A percentile compares a stretch with the other conserved stretches of the same genome.
These are phyloP conservation scores for Maccullochella peelii DNA, from an alignment of 2,113 vertebrate genomes.

Conservation along the genomic window DNA sequence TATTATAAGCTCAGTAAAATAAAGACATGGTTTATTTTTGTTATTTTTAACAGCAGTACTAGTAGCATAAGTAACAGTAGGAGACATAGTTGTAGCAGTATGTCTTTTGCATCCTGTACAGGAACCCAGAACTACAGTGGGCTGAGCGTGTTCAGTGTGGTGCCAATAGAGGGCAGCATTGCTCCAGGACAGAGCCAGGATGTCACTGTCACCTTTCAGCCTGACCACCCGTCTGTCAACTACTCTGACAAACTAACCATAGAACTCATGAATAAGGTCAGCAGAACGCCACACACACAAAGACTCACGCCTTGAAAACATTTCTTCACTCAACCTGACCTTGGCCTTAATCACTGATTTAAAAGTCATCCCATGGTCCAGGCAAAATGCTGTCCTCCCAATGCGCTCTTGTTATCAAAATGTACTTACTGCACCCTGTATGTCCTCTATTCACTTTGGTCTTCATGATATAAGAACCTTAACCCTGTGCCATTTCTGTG, in stretches of 20 bases:
- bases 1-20: background rate
- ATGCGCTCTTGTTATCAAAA: background rate
- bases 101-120: conserved; percentile 59
- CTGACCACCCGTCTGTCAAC: conserved; percentile 89
- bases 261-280: conserved; percentile 89
- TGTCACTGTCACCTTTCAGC: conserved; percentile 89
- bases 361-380: background rate
- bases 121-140: conserved; percentile 90
- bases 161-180: conserved; percentile 86
- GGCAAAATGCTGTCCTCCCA: background rate
- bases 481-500: conserved; percentile 20
- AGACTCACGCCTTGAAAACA: background rate
- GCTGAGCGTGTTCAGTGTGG: conserved; percentile 88
- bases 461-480: conserved; percentile 3
- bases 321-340: conserved; percentile 6
- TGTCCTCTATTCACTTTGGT: background rate
- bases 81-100: background rate
- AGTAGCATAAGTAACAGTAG: background rate
- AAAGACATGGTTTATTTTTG: background rate
- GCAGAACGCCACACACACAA: background rate
- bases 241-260: conserved; percentile 88
- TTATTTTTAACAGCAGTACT: background rate
- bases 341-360: background rate
- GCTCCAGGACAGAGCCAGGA: conserved; percentile 83
- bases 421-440: background rate